These are phyloP conservation scores for Phalacrocorax brasilianus DNA, from an alignment of 2,113 vertebrate species.

Conservation along the genomic window DNA sequence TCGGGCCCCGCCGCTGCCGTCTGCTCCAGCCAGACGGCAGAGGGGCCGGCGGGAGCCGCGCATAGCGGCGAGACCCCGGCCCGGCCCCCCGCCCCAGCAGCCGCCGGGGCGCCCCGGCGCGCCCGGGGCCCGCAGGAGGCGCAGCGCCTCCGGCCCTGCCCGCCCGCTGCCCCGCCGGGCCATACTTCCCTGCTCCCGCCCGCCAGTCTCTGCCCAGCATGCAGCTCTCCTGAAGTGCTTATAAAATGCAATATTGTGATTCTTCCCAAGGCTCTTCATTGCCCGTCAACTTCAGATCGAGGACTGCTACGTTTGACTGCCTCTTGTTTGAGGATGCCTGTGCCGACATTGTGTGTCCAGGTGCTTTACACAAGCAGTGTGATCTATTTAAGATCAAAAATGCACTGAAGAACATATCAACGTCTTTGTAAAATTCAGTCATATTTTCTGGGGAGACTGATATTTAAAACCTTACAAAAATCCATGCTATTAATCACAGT, in stretches of 20 bases:
- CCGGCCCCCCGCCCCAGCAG: background rate
- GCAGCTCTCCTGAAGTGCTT: too few relatives aligned
- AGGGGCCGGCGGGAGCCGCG: too few relatives aligned
- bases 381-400: background rate
- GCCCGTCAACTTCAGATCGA: accelerated
- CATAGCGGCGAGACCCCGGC: too few relatives aligned
- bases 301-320: background rate
- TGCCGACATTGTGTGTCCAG: accelerated
- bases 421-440: background rate
- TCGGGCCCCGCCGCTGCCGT: too few relatives aligned
- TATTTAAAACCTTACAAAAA: background rate
- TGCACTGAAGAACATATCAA: accelerated
- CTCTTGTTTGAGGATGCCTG: background rate
- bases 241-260: accelerated
- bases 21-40: too few relatives aligned
- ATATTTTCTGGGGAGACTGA: accelerated
- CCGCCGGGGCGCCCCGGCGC: too few relatives aligned
- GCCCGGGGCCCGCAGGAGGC: background rate
- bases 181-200: background rate
- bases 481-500: background rate
- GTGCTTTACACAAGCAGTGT: background rate
- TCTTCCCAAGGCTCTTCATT: background rate
- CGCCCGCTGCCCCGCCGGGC: background rate
- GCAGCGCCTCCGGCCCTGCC: background rate
- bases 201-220: background rate